Evolutionary conservation across 1,140 invertebrate genomes (phyloP), one percentile per base, ranked within the genome.

Genomic region (Lethrus apterus): DNA sequence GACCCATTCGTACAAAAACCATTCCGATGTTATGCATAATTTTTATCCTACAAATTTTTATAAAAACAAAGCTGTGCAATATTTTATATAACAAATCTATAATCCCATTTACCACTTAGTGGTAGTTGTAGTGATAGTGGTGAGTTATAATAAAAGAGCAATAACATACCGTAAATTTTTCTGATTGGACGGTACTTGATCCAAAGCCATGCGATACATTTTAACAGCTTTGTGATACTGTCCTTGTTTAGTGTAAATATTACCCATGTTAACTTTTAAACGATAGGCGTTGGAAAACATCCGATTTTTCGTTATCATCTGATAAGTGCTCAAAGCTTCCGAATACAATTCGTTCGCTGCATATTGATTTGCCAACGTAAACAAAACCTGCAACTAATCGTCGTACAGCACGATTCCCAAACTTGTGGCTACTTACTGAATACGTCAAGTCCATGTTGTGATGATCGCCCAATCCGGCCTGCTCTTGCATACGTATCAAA

Each of bases 1-100:
- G 92, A 5, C 89, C 91, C 84, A 98, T 89, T 64, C 89, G 87
- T 0, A 99, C 86, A 66, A 98, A 89, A 7, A 96, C 74, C 46
- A 98, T 81, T 0, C 92, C 96, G 64, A 99, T 98, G 60, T 99
- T 99, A 67, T 98, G 93, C 82, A 95, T 95, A 41, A 99, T 94
- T 72, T 95, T 96, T 51, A 94, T 85, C 60, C 91, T 93, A 53
- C 14, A 33, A 43, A 13, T n/a, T 11, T 29, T 17, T 14, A 13
- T 17, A 29, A 32, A 30, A 49, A 44, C 23, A 33, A 42, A 23
- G 18, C 21, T 44, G 3, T 7, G 15, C 2, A 31, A 14, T 15
- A 13, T n/a, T 24, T 42, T 11, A 26, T 15, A n/a, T 24, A 23
- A 11, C 26, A 24, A 42, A 23, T 33, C 18, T 48, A 21, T 21